Evolutionary conservation across 2,113 vertebrate genomes (phyloP).

Genomic region (Origma solitaria): DNA sequence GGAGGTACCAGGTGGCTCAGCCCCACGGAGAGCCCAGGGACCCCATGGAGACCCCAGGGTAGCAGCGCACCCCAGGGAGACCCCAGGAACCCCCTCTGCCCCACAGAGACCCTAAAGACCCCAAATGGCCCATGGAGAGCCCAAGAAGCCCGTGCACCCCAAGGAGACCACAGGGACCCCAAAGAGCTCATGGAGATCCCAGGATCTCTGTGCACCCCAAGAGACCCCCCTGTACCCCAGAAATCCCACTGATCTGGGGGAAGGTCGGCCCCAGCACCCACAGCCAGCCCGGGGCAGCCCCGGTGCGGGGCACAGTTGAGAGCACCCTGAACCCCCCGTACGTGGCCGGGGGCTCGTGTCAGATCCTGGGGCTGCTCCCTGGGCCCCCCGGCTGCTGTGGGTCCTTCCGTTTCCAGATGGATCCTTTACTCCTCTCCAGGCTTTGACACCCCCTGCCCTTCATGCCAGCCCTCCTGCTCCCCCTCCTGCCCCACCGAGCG

Average conservation of each 20-base stretch:
- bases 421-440: background rate
- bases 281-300: background rate
- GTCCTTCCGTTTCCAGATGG: background rate
- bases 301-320: background rate
- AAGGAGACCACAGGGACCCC: background rate
- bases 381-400: background rate
- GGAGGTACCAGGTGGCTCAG: background rate
- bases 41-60: background rate
- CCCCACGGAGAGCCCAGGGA: background rate
- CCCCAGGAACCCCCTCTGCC: background rate
- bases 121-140: background rate
- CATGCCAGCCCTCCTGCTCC: background rate
- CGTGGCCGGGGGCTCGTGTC: fast-evolving
- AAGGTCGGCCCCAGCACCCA: too few species aligned
- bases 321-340: too few species aligned
- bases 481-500: background rate
- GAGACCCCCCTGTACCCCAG: background rate
- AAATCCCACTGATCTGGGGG: fast-evolving
- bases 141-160: background rate
- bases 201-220: background rate
- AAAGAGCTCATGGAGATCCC: background rate
- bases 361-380: background rate
- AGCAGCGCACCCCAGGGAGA: background rate
- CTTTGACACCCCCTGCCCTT: background rate
- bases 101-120: background rate